Evolutionary conservation across 1,140 invertebrate genomes (phyloP), one percentile per base, ranked within the genome.

Genomic region (Apis cerana): DNA sequence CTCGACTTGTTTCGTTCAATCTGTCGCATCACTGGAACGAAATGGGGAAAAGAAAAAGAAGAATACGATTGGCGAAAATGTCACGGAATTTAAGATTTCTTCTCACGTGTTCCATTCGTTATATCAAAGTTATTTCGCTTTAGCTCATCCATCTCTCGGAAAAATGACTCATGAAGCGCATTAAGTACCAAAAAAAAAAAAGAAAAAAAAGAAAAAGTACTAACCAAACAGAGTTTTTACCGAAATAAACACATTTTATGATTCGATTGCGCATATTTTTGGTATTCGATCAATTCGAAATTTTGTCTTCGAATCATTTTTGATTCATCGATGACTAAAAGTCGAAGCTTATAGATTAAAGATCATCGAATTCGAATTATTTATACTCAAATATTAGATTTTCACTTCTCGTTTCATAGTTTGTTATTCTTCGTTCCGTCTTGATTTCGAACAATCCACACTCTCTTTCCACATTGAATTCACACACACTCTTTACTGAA

Each of bases 81-180:
- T n/a, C 5, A 8, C 33, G 59, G 12, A 12, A 69, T 15, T 15
- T n/a, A 0, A 23, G 12, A 12, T 10, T 59, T 33, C 5, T 12
- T 59, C 19, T 17, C 17, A 62, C 58, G 59, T 48, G 58, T 27
- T 17, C 61, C 10, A n/a, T 59, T n/a, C 33, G 3, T 50, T 11
- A 23, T 12, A 43, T 68, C 68, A n/a, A 54, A 12, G 27, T 17
- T 33, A 56, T 64, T 23, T 69, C 5, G 23, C 1, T 9, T 48
- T 43, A n/a, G 17, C 68, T 48, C 69, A 33, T 71, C 52, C 43
- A 17, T 8, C 56, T 64, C 43, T n/a, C 10, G 43, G 69, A 72
- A 64, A 19, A 59, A 65, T 74, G 78, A 74, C 56, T 80, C 78
- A 58, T 27, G 11, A 21, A 19, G 27, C 59, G 50, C 50, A 52